Evolutionary conservation across 2,888 invertebrate genomes (phyloP).

Genomic region (Leucoptera coffeella): DNA sequence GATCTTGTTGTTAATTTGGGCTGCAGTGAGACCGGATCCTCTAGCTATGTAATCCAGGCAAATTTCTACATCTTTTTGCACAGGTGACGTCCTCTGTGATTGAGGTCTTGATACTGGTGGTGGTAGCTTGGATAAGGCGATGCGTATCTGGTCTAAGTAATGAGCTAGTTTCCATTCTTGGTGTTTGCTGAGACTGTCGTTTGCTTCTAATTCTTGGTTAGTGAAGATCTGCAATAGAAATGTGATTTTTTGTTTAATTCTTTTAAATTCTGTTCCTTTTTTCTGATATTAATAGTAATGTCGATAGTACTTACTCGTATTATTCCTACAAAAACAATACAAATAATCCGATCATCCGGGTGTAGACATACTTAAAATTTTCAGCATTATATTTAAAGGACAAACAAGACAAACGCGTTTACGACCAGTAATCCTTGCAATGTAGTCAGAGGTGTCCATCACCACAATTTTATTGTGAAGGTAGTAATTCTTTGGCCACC

Average conservation of each 20-base stretch:
- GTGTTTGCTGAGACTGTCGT: constrained; percentile 34
- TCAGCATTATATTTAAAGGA: too few species aligned
- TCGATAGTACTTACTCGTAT: too few species aligned
- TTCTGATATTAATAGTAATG: neutral
- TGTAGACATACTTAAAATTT: too few species aligned
- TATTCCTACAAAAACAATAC: too few species aligned
- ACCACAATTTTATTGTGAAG: too few species aligned
- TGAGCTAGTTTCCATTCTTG: constrained; percentile 52
- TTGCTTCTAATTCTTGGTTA: constrained; percentile 45
- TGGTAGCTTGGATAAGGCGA: constrained; percentile 29
- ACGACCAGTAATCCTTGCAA: too few species aligned
- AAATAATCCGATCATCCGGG: too few species aligned
- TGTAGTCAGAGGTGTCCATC: too few species aligned
- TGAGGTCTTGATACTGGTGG: constrained; percentile 29
- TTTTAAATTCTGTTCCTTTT: neutral
- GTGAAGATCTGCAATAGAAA: constrained; percentile 47
- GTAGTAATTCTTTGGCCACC: too few species aligned
- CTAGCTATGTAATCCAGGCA: constrained; percentile 47
- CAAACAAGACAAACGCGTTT: too few species aligned
- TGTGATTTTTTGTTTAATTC: neutral
- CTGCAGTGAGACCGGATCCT: constrained; percentile 56
- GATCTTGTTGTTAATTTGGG: constrained; percentile 48
- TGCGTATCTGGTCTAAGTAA: constrained; percentile 43
- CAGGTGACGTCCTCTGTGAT: constrained; percentile 23
- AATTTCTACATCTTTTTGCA: constrained; percentile 18